phyloP scores from a whole-genome alignment of 2,113 vertebrate species.

The Nerophis ophidion region DNA sequence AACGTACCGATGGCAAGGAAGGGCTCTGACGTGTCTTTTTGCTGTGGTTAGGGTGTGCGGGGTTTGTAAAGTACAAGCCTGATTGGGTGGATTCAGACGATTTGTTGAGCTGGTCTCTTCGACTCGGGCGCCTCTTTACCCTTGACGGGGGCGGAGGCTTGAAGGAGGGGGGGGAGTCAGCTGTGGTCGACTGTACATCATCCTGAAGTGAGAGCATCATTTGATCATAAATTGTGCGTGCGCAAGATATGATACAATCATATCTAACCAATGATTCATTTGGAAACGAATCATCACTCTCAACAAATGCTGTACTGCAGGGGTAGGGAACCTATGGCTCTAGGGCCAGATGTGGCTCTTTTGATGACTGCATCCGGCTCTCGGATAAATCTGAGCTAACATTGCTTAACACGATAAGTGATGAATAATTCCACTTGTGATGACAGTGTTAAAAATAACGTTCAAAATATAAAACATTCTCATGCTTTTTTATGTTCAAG shows the following conservation, averaged over 20 bases:
- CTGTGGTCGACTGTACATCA: constrained; percentile 74
- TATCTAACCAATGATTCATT: not conserved
- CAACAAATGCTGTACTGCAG: not conserved
- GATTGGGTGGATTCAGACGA: constrained; percentile 83
- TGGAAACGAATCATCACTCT: not conserved
- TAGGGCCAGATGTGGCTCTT: too few relatives aligned
- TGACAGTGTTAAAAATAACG: too few relatives aligned
- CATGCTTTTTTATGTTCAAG: too few relatives aligned
- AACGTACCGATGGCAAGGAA: constrained; percentile 29
- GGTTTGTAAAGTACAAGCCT: constrained; percentile 80
- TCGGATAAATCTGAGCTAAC: too few relatives aligned
- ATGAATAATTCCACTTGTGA: too few relatives aligned
- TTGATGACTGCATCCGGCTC: too few relatives aligned
- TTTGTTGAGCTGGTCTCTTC: constrained; percentile 65
- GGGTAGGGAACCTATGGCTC: too few relatives aligned
- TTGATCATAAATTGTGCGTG: constrained; percentile 36
- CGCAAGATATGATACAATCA: not conserved
- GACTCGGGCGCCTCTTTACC: constrained; percentile 54
- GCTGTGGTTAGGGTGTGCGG: constrained; percentile 49
- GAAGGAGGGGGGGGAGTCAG: constrained; percentile 79
- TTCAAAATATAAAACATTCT: too few relatives aligned
- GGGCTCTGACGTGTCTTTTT: constrained; percentile 43
- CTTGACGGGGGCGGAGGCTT: constrained; percentile 77
- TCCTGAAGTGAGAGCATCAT: constrained; percentile 78
- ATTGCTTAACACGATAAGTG: too few relatives aligned